Evolutionary conservation across 2,797 vertebrate species (phyloP), one percentile per base, ranked within the genome.

Genomic region (Furcifer pardalis): DNA sequence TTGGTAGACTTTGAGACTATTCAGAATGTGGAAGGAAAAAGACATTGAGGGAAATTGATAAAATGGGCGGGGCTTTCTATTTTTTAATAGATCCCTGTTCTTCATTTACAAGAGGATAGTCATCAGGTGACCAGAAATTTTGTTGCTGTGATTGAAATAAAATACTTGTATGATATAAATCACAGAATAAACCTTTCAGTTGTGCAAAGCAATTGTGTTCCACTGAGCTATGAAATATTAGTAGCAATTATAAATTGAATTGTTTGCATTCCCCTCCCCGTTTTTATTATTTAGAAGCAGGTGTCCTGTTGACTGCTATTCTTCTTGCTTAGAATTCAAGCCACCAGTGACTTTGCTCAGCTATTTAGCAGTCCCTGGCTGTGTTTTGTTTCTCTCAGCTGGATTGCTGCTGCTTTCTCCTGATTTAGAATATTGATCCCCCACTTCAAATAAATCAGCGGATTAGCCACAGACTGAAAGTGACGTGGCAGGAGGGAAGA

Each of bases 361-460:
- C 5, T 56, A 68, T 44, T 72, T 72, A 71, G 65, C 73, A 0
- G 0, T 40, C 81, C 65, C 59, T 0, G 5, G 10, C n/a, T 69
- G 27, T 71, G 77, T 13, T 65, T 73, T 89, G 83, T 65, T 21
- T 60, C 60, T 69, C 49, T 86, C 42, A 52, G 40, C 2, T 60
- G 10, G 12, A 44, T 37, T n/a, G 4, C 32, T 75, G 42, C 71
- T 82, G 30, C 59, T 71, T 62, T 46, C 66, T 37, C 74, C n/a
- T 12, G 59, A 81, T 87, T 86, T 81, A 77, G 65, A 84, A 77
- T 71, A 84, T 77, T 40, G 86, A 87, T 84, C 17, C 23, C 42
- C 27, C 5, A 68, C 17, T 10, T 60, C 30, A 5, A 12, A 42
- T 1, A 1, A 59, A 63, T 56, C 76, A 72, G 71, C 77, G 32